phyloP scores from a whole-genome alignment of 2,888 invertebrate species.

The Congeria kusceri region DNA sequence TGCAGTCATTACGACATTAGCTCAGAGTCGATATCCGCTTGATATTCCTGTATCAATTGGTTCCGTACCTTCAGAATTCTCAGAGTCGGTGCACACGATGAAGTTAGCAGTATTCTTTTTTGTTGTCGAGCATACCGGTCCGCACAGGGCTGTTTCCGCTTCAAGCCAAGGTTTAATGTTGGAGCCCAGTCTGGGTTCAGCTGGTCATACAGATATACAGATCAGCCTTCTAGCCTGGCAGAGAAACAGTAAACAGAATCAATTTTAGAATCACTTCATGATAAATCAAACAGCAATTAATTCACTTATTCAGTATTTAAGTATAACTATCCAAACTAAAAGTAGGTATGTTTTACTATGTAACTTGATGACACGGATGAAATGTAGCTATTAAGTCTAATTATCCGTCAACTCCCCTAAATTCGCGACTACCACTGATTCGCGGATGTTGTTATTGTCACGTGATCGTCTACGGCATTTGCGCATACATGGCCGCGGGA shows the following conservation, averaged over 20 bases:
- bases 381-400: not conserved
- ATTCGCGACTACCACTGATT: no score
- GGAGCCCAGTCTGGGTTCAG: conserved; percentile 3
- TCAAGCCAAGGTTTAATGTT: not conserved
- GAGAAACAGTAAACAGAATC: not conserved
- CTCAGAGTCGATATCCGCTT: not conserved
- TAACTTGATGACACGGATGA: no score
- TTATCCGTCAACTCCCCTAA: no score
- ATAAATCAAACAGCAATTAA: not conserved
- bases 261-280: not conserved
- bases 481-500: no score
- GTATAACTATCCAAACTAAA: no score
- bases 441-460: no score
- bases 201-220: not conserved
- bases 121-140: no score
- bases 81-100: no score
- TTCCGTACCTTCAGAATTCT: not conserved
- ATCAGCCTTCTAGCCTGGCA: conserved; percentile 11
- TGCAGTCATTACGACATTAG: not conserved
- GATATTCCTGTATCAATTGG: not conserved
- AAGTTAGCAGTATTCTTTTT: no score
- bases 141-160: not conserved
- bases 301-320: no score
- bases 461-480: no score
- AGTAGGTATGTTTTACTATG: not conserved